A percentile compares a stretch with the other conserved stretches of the same genome.
Conservation (phyloP, 30 jellyfish, hydroid and myxozoan species). For the Aurelia sp. region DNA sequence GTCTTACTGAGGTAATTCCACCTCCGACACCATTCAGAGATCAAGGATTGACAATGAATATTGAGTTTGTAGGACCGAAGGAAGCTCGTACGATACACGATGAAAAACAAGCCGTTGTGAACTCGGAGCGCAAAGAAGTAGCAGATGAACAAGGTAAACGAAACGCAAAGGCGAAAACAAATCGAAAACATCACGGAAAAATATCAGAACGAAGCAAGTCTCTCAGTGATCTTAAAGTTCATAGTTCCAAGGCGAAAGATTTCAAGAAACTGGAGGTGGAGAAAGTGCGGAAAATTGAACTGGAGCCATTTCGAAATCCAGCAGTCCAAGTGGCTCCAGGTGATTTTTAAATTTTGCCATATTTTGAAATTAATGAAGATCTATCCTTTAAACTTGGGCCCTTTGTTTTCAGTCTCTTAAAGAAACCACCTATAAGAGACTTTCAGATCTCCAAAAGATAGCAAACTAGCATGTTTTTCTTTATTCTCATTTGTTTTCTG, state of each 20-base stretch:
- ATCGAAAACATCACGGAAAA: constrained; percentile 6
- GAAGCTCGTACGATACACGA: not conserved
- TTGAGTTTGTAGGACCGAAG: constrained; percentile 38
- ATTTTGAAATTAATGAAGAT: too few relatives aligned
- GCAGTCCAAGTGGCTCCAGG: constrained; percentile 52
- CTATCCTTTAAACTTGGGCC: too few relatives aligned
- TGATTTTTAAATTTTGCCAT: not conserved
- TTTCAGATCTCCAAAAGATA: too few relatives aligned
- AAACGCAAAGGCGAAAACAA: not conserved
- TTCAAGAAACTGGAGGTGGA: constrained; percentile 43
- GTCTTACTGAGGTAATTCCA: constrained; percentile 33
- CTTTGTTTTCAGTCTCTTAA: too few relatives aligned
- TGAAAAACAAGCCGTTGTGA: constrained; percentile 3
- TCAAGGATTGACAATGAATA: constrained; percentile 30
- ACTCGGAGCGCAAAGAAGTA: not conserved
- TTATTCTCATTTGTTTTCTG: too few relatives aligned
- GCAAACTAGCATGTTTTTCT: too few relatives aligned
- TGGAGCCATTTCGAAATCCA: constrained; percentile 37
- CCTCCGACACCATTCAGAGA: constrained; percentile 61
- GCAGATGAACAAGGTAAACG: not conserved
- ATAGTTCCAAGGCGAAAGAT: not conserved
- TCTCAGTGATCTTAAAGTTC: constrained; percentile 9
- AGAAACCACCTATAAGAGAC: too few relatives aligned
- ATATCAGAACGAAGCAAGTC: constrained; percentile 25
- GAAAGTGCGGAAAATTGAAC: constrained; percentile 44